Base-by-base conservation (phyloP, 1,140 invertebrate genomes). In the Psix sp. region DNA sequence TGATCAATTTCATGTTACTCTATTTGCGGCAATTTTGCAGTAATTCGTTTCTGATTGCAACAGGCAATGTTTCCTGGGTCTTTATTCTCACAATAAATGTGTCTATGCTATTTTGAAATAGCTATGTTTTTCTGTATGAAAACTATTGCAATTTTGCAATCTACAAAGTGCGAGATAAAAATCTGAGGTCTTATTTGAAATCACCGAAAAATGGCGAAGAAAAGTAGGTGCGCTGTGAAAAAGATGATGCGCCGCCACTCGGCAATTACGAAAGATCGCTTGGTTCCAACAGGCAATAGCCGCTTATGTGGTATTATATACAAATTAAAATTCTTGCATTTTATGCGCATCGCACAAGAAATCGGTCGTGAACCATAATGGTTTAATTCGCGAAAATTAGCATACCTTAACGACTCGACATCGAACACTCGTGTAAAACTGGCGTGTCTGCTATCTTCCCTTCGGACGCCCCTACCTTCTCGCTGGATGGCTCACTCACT, bases 371-470 rank as follows among this genome's bases (percentile, higher is more conserved):
- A 63, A 60, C 73, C 72, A 77, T 79, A 81, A 79, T 79, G 76
- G 60, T 82, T 80, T 81, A 80, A 81, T 79, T 80, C 76, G 73
- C 68, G 40, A 51, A 67, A 80, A 83, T 82, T 82, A 80, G 76
- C 77, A 80, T 80, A 79, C 52, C 70, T 78, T 74, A 77, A 77
- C 72, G 71, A 78, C 76, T 77, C 54, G 20, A 20, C 46, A 71
- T 57, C 39, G 63, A 76, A 56, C 39, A 59, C 42, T 52, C 52
- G 52, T 72, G 54, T 65, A 72, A 70, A 36, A 68, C 39, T 68
- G 49, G 59, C 60, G 60, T 67, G 56, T 62, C 40, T 54, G 60
- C 46, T 60, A 65, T 56, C 54, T 52, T 66, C 63, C 60, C 63
- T 52, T 38, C 36, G 33, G 21, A 17, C 49, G 16, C 26, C 36